Conservation (phyloP, 2,888 invertebrate genomes). For the Drosophila fungiperda region DNA sequence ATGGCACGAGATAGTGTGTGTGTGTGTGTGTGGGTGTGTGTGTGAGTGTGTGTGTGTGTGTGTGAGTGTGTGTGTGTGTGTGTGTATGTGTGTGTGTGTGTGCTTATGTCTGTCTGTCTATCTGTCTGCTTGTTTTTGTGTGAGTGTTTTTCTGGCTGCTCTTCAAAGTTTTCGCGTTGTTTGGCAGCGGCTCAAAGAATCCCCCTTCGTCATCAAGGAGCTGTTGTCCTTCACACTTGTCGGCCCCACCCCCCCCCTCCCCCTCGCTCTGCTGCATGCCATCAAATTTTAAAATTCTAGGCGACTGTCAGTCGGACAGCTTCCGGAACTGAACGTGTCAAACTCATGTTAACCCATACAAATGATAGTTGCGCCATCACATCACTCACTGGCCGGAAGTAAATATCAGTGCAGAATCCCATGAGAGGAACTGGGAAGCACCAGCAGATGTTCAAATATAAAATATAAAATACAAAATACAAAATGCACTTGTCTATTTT, state of each 20-base stretch:
- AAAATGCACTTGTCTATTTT: neutral
- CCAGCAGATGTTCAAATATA: neutral
- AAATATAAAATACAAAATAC: neutral
- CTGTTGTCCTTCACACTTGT: slow-evolving; percentile 51
- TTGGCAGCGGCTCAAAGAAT: slow-evolving; percentile 49
- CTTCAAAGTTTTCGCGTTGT: slow-evolving; percentile 55
- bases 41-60: neutral
- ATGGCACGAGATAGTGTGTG: slow-evolving; percentile 12
- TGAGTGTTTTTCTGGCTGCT: slow-evolving; percentile 44
- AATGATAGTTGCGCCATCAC: slow-evolving; percentile 15
- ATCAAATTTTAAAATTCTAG: slow-evolving; percentile 40
- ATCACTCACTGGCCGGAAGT: slow-evolving; percentile 11
- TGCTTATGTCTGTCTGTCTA: slow-evolving; percentile 2
- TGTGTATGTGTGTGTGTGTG: neutral
- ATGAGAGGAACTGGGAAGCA: neutral
- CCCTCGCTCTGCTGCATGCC: slow-evolving; percentile 6
- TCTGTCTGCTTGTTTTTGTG: slow-evolving; percentile 6
- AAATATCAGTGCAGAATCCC: neutral
- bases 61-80: neutral
- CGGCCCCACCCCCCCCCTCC: neutral
- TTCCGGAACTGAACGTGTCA: slow-evolving; percentile 7
- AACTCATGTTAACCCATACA: slow-evolving; percentile 15
- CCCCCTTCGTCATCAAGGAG: slow-evolving; percentile 5
- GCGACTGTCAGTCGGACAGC: slow-evolving; percentile 21
- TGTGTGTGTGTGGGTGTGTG: neutral